Evolutionary conservation across 2,888 invertebrate species (phyloP).

Genomic region (Myathropa florea): DNA sequence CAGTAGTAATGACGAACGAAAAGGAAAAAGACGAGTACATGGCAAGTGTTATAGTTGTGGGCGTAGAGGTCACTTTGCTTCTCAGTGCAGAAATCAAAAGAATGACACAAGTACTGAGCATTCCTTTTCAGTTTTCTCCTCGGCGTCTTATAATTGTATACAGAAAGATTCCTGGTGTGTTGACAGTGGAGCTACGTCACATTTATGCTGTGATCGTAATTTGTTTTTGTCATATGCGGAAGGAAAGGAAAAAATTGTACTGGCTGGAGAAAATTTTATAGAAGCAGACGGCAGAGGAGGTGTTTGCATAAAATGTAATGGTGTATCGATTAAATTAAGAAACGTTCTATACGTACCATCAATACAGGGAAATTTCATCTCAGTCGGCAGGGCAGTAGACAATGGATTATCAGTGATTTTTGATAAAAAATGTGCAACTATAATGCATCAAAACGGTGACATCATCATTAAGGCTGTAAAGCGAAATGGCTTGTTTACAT

Average conservation of each 20-base stretch:
- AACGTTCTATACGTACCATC: constrained; percentile 19
- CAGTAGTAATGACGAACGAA: too few species aligned
- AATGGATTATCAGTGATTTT: too few species aligned
- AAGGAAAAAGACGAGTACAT: too few species aligned
- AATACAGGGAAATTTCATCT: constrained; percentile 8
- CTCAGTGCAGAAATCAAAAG: too few species aligned
- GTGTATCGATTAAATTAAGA: neutral
- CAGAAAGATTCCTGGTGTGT: constrained; percentile 14
- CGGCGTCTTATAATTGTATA: neutral
- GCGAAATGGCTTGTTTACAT: too few species aligned
- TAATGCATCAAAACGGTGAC: too few species aligned
- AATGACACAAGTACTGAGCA: neutral
- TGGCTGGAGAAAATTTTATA: constrained; percentile 14
- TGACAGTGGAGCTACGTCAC: constrained; percentile 25
- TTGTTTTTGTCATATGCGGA: constrained; percentile 1
- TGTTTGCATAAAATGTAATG: constrained; percentile 1
- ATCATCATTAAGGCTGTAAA: too few species aligned
- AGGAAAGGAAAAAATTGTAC: constrained; percentile 8
- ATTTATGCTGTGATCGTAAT: constrained; percentile 20
- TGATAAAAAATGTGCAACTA: too few species aligned
- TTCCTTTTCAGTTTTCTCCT: constrained; percentile 11
- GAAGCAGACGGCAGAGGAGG: constrained; percentile 8
- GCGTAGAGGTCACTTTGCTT: too few species aligned
- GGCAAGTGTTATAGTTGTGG: too few species aligned
- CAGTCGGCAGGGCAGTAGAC: too few species aligned